A percentile compares a stretch with the other conserved stretches of the same genome.
Conservation (phyloP, 2,888 invertebrate genomes). For the Nomada fucata region DNA sequence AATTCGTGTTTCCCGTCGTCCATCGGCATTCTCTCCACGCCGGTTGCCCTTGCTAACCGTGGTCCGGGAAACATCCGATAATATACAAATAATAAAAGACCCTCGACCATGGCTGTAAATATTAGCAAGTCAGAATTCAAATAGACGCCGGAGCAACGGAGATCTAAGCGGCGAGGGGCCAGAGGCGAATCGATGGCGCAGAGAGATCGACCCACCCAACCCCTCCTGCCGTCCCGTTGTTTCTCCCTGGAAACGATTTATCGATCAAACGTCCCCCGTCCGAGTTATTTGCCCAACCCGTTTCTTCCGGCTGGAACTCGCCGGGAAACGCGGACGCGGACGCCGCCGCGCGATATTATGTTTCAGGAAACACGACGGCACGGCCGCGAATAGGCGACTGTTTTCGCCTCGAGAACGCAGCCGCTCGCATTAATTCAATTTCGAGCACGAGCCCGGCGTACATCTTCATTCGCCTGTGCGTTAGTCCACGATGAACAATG, state of each 20-base stretch:
- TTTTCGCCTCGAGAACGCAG: conserved; percentile 37
- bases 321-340: background rate
- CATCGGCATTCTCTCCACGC: background rate
- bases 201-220: background rate
- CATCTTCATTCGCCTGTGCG: conserved; percentile 59
- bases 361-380: conserved; percentile 7
- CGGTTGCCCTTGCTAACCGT: background rate
- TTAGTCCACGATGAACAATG: conserved; percentile 49
- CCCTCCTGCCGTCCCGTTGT: background rate
- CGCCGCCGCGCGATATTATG: conserved; percentile 3
- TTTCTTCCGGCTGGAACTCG: conserved; percentile 8
- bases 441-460: conserved; percentile 39
- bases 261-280: conserved; percentile 35
- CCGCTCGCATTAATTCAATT: conserved; percentile 61
- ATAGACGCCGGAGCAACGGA: background rate
- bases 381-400: conserved; percentile 9
- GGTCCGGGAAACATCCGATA: background rate
- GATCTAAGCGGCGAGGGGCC: conserved; percentile 5
- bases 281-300: conserved; percentile 19
- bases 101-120: background rate
- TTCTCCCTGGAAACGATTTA: conserved; percentile 18
- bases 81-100: conserved; percentile 1
- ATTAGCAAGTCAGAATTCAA: conserved; percentile 13
- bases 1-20: background rate
- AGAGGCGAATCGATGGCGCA: background rate